These are phyloP conservation scores for Cyprinella venusta DNA, from an alignment of 2,797 vertebrate species.

Conservation along the genomic window DNA sequence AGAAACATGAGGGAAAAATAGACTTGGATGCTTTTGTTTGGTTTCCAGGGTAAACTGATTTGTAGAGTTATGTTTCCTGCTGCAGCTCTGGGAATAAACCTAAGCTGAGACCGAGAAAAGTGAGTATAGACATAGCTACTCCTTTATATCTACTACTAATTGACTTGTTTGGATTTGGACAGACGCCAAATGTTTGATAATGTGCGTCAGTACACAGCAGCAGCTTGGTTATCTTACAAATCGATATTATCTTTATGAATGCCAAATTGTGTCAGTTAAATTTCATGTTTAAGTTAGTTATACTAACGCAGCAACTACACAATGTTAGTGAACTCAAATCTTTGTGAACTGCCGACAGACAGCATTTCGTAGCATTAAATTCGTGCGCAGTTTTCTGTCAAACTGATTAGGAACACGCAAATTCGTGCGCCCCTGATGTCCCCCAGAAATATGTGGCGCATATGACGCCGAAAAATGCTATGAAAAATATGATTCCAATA, in stretches of 20 bases:
- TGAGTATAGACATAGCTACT: background rate
- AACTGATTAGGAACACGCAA: background rate
- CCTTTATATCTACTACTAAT: background rate
- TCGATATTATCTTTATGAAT: background rate
- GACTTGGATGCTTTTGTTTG: background rate
- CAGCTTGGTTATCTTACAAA: background rate
- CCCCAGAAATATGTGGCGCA: background rate
- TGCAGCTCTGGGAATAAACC: background rate
- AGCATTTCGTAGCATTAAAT: background rate
- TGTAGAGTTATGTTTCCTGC: conserved; percentile 13
- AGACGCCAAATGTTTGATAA: background rate
- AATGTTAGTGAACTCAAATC: background rate
- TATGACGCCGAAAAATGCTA: background rate
- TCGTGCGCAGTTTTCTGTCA: background rate
- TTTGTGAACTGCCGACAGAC: background rate
- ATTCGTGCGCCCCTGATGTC: background rate
- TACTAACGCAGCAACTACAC: background rate
- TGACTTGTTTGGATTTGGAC: background rate
- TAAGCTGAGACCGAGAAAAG: conserved; percentile 22
- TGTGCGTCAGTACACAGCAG: background rate
- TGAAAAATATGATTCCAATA: background rate
- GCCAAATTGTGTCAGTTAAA: background rate
- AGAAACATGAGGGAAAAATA: background rate
- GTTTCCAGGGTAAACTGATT: background rate
- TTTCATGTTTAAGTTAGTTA: background rate